Percentiles rank a stretch among this genome's conserved stretches.
These are phyloP conservation scores for Porites rus DNA, from an alignment of 92 coral and sea anemone genomes.

Conservation along the genomic window DNA sequence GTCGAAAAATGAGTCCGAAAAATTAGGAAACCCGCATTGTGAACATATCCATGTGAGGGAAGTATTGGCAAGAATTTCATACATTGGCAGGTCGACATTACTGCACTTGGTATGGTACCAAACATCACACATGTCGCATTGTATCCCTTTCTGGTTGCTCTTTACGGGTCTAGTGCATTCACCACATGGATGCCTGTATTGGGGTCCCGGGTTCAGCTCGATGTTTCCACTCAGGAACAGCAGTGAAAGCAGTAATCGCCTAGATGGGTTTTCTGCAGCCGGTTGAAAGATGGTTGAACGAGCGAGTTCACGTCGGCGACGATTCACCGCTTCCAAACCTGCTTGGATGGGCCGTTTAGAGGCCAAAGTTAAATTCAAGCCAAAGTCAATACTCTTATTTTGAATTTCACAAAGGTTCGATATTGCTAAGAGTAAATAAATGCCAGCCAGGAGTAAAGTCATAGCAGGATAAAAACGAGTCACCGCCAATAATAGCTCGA, in stretches of 20 bases:
- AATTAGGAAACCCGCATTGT: slow-evolving; percentile 29
- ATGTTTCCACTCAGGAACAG: slow-evolving; percentile 41
- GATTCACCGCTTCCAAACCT: slow-evolving; percentile 52
- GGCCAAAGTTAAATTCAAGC: slow-evolving; percentile 36
- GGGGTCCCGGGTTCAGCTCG: slow-evolving; percentile 35
- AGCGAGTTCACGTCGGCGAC: slow-evolving; percentile 36
- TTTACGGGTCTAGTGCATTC: too few species aligned
- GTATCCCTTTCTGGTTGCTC: too few species aligned
- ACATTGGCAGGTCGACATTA: slow-evolving; percentile 29
- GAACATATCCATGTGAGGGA: slow-evolving; percentile 59
- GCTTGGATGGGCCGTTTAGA: slow-evolving; percentile 31
- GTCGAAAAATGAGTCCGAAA: slow-evolving; percentile 14
- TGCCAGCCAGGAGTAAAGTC: slow-evolving; percentile 21
- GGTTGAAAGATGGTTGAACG: slow-evolving; percentile 41
- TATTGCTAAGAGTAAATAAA: slow-evolving; percentile 26
- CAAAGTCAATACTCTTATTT: slow-evolving; percentile 40
- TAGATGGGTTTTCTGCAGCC: slow-evolving; percentile 36
- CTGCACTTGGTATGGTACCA: slow-evolving; percentile 50
- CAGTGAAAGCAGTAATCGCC: slow-evolving; percentile 42
- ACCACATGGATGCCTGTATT: slow-evolving; percentile 1
- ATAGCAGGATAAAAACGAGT: slow-evolving; percentile 14
- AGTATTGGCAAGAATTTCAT: slow-evolving; percentile 41
- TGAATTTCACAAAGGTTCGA: slow-evolving; percentile 7
- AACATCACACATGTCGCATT: slow-evolving; percentile 24
- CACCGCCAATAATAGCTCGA: too few species aligned